A percentile compares a stretch with the other conserved stretches of the same genome.
phyloP scores from a whole-genome alignment of 2,797 vertebrate genomes.

The Schizopygopsis malacanthus region DNA sequence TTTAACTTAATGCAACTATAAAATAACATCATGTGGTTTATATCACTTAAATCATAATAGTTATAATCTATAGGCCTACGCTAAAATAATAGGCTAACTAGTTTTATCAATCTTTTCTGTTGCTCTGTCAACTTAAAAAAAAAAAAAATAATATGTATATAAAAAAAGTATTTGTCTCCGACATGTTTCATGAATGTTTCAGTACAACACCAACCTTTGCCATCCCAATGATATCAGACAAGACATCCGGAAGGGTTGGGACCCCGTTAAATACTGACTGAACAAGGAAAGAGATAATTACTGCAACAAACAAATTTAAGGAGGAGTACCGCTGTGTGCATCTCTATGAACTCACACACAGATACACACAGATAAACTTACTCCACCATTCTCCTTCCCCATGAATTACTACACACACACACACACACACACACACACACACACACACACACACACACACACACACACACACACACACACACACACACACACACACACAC shows the following conservation, averaged over 20 bases:
- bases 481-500: background rate
- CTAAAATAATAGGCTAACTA: background rate
- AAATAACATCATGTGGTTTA: background rate
- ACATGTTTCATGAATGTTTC: background rate
- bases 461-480: background rate
- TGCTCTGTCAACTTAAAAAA: background rate
- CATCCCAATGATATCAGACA: conserved; percentile 32
- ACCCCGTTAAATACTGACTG: conserved; percentile 25
- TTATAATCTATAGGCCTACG: background rate
- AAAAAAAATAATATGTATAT: no score
- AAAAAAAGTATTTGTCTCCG: background rate
- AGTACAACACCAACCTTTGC: background rate
- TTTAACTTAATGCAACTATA: background rate
- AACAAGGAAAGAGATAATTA: conserved; percentile 46
- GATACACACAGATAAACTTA: conserved; percentile 30
- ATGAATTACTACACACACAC: background rate
- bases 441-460: background rate
- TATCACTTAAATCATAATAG: background rate
- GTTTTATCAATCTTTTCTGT: background rate
- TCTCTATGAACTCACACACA: conserved; percentile 24
- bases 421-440: background rate
- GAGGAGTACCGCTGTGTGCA: conserved; percentile 9
- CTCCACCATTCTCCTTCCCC: background rate
- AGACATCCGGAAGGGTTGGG: conserved; percentile 45
- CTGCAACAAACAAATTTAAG: conserved; percentile 38